Conservation (phyloP, 2,888 invertebrate genomes). For the Cheilosia vulpina region DNA sequence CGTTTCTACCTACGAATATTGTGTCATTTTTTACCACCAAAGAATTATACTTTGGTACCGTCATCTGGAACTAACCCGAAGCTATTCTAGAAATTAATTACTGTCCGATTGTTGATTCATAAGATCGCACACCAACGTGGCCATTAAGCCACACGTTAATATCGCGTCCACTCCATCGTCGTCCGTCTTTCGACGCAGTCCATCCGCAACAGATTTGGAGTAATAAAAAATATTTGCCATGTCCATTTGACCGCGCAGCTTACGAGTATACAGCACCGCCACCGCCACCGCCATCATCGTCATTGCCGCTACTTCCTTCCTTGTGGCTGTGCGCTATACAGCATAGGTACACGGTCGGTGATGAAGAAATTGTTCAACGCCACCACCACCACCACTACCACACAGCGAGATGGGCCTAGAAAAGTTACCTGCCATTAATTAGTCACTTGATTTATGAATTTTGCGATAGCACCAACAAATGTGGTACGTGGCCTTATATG, state of each 20-base stretch:
- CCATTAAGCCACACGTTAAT: slow-evolving; percentile 72
- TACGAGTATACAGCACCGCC: slow-evolving; percentile 21
- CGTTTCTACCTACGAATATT: background rate
- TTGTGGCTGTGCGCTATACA: slow-evolving; percentile 25
- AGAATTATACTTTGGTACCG: background rate
- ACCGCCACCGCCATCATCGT: slow-evolving; percentile 41
- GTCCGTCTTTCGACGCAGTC: slow-evolving; percentile 40
- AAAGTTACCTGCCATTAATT: slow-evolving; percentile 77
- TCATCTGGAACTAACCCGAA: slow-evolving; percentile 32
- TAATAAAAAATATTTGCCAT: slow-evolving; percentile 71
- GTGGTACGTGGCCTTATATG: slow-evolving; percentile 76
- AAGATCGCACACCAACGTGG: slow-evolving; percentile 68
- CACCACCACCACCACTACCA: slow-evolving; percentile 56
- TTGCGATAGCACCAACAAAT: slow-evolving; percentile 76
- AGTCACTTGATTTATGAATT: slow-evolving; percentile 78
- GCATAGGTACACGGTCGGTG: slow-evolving; percentile 39
- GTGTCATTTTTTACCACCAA: slow-evolving; percentile 23
- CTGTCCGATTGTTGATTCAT: slow-evolving; percentile 72
- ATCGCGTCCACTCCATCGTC: slow-evolving; percentile 62
- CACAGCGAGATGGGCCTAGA: slow-evolving; percentile 59
- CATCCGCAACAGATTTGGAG: slow-evolving; percentile 68
- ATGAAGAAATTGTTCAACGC: slow-evolving; percentile 75
- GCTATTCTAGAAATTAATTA: slow-evolving; percentile 68
- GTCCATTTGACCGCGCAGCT: slow-evolving; percentile 57
- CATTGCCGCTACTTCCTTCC: slow-evolving; percentile 33